phyloP scores from a whole-genome alignment of 2,797 vertebrate genomes.

The Oryzias sinensis region DNA sequence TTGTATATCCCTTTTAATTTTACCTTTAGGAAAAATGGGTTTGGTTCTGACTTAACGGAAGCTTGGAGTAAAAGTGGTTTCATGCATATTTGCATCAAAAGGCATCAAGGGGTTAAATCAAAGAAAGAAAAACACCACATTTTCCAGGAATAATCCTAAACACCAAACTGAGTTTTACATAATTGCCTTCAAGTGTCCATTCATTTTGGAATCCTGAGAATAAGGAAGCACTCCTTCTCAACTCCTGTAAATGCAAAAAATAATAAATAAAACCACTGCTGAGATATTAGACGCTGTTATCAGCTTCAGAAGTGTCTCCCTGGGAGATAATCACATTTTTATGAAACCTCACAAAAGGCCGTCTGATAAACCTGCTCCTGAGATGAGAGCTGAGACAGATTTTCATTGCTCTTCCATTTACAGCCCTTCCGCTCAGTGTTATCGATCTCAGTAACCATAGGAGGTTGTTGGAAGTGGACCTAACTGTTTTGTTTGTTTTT shows the following conservation, averaged over 20 bases:
- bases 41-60: too few relatives aligned
- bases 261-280: slow-evolving; percentile 69
- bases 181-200: slow-evolving; percentile 46
- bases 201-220: slow-evolving; percentile 50
- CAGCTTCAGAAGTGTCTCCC: slow-evolving; percentile 53
- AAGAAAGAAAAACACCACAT: background rate
- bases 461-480: slow-evolving; percentile 7
- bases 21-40: too few relatives aligned
- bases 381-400: slow-evolving; percentile 34
- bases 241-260: slow-evolving; percentile 60
- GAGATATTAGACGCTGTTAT: slow-evolving; percentile 58
- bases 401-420: slow-evolving; percentile 25
- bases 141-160: slow-evolving; percentile 13
- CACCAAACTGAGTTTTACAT: slow-evolving; percentile 29
- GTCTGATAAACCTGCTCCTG: slow-evolving; percentile 46
- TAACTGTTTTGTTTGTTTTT: slow-evolving; percentile 1
- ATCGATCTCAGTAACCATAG: slow-evolving; percentile 21
- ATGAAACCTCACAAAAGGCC: slow-evolving; percentile 41
- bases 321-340: slow-evolving; percentile 61
- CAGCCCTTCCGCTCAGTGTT: slow-evolving; percentile 6
- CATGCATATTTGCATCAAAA: too few relatives aligned
- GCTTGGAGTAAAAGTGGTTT: too few relatives aligned
- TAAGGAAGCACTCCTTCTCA: slow-evolving; percentile 40
- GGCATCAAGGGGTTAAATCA: background rate
- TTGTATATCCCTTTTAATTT: too few relatives aligned